Evolutionary conservation across 2,888 invertebrate species (phyloP).

Genomic region (Pollenia griseotomentosa): DNA sequence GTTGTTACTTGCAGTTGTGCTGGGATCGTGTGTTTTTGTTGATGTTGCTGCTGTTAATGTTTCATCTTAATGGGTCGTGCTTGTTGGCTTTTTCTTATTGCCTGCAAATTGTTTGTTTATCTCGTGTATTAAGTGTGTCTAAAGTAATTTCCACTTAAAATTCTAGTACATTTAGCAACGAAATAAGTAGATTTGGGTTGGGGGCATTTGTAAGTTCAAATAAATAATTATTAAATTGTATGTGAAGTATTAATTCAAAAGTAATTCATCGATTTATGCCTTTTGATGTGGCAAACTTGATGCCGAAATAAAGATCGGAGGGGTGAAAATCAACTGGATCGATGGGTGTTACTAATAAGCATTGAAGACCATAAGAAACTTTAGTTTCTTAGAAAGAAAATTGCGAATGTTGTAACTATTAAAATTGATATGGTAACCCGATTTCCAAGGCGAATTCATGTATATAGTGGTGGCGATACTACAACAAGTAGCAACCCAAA

Average conservation of each 20-base stretch:
- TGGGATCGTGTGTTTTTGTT: conserved; percentile 31
- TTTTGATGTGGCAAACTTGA: conserved; percentile 18
- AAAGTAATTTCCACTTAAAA: conserved; percentile 59
- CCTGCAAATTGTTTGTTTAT: conserved; percentile 69
- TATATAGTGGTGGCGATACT: too few species aligned
- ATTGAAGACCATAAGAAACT: too few species aligned
- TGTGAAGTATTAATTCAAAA: conserved; percentile 15
- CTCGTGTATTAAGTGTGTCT: conserved; percentile 73
- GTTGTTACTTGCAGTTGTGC: conserved; percentile 41
- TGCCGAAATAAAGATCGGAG: background rate
- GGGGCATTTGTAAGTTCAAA: background rate
- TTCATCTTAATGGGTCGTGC: conserved; percentile 69
- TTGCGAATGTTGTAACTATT: too few species aligned
- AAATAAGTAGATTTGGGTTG: background rate
- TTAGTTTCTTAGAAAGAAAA: too few species aligned
- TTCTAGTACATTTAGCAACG: conserved; percentile 38
- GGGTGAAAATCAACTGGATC: conserved; percentile 19
- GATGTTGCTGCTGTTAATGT: conserved; percentile 48
- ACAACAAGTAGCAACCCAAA: too few species aligned
- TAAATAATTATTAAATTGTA: conserved; percentile 21
- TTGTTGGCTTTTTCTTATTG: conserved; percentile 61
- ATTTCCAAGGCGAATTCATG: too few species aligned
- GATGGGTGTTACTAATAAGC: too few species aligned
- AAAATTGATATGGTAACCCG: too few species aligned
- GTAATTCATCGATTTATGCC: conserved; percentile 37